Base-by-base conservation (phyloP, 2,113 vertebrate species). In the Sciurus niger region DNA sequence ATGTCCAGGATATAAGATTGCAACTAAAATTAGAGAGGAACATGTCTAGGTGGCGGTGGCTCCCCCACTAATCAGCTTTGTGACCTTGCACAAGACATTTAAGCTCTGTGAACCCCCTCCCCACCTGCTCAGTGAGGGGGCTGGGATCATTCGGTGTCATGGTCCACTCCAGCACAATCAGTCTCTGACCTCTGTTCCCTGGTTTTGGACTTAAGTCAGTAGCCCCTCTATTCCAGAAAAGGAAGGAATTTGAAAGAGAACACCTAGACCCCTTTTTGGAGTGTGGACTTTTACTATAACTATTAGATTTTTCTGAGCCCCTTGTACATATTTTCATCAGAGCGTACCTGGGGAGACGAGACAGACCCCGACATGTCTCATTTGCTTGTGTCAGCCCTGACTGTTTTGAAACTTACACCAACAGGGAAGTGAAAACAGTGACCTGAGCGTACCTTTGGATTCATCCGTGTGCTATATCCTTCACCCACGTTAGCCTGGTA, bases 91-190 rank as follows among this genome's bases (percentile, higher is more conserved):
- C 60, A 20, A 43, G 5, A 48, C 58, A 9, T 48, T 24, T n/a
- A n/a, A n/a, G 1, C 65, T 91, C 77, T 8, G 24, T 3, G 72
- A 74, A 55, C 43, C 51, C 10, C 1, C 40, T 48, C 51, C 37
- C 51, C 17, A 24, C 28, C 58, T 77, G 9, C 32, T 16, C 34
- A 8, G 43, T 32, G 25, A 40, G 73, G 53, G 25, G 48, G 28
- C 14, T 2, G 43, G 16, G 48, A 1, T 12, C 9, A 0, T 60
- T 6, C 2, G 2, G 8, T 67, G 22, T 53, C 25, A 8, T 6
- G 0, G 0, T 24, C 37, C 14, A 3, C 20, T 63, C 40, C 14
- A 37, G 28, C 55, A 6, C 4, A 32, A 4, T 53, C 60, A 11
- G 24, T 28, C 17, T 9, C 3, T 34, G 40, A 24, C 32, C 58